Base-by-base conservation (phyloP, 53 echinoderm and acorn worm genomes). In the Actinopyga echinites region DNA sequence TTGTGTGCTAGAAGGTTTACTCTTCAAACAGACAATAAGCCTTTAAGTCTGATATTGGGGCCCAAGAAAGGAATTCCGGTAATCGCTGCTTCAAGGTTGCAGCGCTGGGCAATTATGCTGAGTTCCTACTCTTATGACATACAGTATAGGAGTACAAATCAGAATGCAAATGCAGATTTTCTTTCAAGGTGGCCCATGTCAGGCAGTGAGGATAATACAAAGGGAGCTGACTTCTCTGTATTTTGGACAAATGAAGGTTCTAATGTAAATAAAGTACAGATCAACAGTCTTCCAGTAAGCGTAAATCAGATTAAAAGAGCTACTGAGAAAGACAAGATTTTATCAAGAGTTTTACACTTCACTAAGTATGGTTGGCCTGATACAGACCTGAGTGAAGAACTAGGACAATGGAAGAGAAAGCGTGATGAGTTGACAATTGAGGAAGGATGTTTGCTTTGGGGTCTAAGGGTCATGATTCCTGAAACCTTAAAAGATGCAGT, bases 391-490 rank as follows among this genome's bases (percentile, higher is more conserved):
- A 54, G 55, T 54, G 11, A 10, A 10, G 55, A 10, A 54, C 11
- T 54, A 67, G 34, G 30, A 67, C 8, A 25, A n/a, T n/a, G n/a
- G n/a, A n/a, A n/a, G n/a, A n/a, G n/a, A n/a, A n/a, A n/a, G n/a
- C n/a, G n/a, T n/a, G 32, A 40, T 67, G 67, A 36, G 35, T 4
- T 69, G 37, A 20, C 35, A 4, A 42, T 4, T 3, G 0, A 36
- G 38, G 23, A 20, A 20, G 43, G 43, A 20, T 69, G 69, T 24
- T 69, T 69, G 24, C 22, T 69, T 13, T 35, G 69, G 69, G 64
- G 82, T 5, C 22, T 62, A 26, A 65, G 49, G n/a, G 83, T 83
- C 11, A 40, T 66, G 5, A 66, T 83, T 53, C 83, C 83, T 25
- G 32, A 21, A 8, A 64, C 30, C 23, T 8, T 38, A 7, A 6